A percentile compares a stretch with the other conserved stretches of the same genome.
phyloP scores from a whole-genome alignment of 2,113 vertebrate species.

The Ailurus styani region DNA sequence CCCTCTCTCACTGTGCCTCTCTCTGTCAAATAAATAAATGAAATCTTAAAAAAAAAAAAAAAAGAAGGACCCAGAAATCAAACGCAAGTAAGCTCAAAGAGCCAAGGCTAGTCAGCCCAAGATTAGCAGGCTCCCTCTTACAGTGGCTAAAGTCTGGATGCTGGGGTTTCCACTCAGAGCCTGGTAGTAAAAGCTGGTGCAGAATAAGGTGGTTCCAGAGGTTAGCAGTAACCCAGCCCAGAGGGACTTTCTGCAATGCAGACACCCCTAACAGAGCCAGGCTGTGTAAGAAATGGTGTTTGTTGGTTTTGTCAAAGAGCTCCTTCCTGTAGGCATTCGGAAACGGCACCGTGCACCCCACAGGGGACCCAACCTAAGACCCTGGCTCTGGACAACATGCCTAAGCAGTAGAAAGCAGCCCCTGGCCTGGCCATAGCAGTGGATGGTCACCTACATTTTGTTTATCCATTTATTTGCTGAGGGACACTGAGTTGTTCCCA shows the following conservation, averaged over 20 bases:
- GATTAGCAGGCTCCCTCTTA: conserved; percentile 86
- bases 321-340: conserved; percentile 86
- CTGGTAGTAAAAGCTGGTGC: conserved; percentile 90
- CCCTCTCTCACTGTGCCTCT: no score
- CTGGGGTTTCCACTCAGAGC: conserved; percentile 85
- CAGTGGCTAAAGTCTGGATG: conserved; percentile 82
- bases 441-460: neutral
- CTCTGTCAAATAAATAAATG: no score
- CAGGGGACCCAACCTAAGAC: neutral
- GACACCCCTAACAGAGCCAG: conserved; percentile 89
- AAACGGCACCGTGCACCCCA: conserved; percentile 80
- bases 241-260: conserved; percentile 85
- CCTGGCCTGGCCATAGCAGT: neutral
- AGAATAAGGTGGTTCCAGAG: conserved; percentile 89
- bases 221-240: conserved; percentile 87
- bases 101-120: conserved; percentile 88
- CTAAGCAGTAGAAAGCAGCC: neutral
- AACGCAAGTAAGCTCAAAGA: conserved; percentile 77
- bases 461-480: neutral
- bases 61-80: conserved; percentile 15
- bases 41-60: no score
- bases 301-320: conserved; percentile 90
- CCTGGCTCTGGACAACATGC: neutral
- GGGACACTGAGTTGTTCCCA: neutral
- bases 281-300: conserved; percentile 93